Base-by-base conservation (phyloP, 1,140 invertebrate species). In the Philaenus spumarius region DNA sequence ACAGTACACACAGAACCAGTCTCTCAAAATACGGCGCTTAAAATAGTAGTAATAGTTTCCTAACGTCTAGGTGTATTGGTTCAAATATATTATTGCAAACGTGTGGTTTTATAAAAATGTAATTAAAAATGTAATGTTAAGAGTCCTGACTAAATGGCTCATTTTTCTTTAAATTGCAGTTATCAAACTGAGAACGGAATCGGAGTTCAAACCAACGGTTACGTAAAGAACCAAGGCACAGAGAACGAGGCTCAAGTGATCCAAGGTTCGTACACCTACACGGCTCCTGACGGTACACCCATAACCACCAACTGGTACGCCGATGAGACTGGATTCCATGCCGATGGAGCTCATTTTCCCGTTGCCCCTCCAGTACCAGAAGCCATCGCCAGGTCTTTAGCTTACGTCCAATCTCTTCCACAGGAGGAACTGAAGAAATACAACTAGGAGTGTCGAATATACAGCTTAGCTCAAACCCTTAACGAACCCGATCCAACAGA, bases 301-400 rank as follows among this genome's bases (percentile, higher is more conserved):
- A 75, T 76, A 14, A 78, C 82, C 53, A 75, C 77, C 1, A 71
- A 87, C 11, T 89, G 84, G 69, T 50, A 35, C 26, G 86, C 86
- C 43, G 84, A 87, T 68, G 85, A 88, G 69, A 84, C 86, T 55
- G 87, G 87, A 7, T 89, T 86, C 78, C 82, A 81, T 55, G 82
- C 85, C n/a, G 71, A 75, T 57, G 82, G 81, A 9, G 80, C 72
- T 9, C 81, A 83, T 67, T 34, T 64, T 7, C 62, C 62, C 3
- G 61, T 51, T 3, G 30, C 62, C 1, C 62, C 62, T 22, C 51
- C 62, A 24, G 43, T 61, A 7, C 66, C 63, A 19, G 60, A 52
- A 9, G 62, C 55, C 17, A 61, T 64, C 56, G 78, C 86, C 64
- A 82, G 83, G 62, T 84, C 83, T 50, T 75, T 91, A 15, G 87